A percentile compares a stretch with the other conserved stretches of the same genome.
Evolutionary conservation across 1,140 invertebrate species (phyloP).

Genomic region (Oryctes rhinoceros): DNA sequence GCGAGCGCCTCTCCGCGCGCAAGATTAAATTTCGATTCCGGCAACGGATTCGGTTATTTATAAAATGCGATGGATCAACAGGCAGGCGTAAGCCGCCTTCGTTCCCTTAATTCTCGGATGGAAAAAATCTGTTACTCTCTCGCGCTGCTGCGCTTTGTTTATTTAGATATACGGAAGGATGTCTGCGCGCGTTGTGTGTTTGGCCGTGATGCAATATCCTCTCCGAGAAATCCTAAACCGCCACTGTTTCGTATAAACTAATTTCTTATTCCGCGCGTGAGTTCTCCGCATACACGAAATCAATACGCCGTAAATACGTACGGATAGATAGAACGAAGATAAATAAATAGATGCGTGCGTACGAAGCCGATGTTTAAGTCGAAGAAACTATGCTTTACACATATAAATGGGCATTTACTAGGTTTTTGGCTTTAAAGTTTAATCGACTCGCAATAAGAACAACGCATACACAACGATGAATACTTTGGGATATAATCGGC

Average conservation of each 20-base stretch:
- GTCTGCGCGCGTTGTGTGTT: constrained; percentile 16
- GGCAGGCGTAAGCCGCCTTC: not conserved
- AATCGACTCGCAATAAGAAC: too few relatives aligned
- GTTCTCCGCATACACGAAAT: not conserved
- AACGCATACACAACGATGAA: too few relatives aligned
- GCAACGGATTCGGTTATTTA: too few relatives aligned
- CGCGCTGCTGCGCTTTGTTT: not conserved
- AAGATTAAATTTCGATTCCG: too few relatives aligned
- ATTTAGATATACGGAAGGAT: constrained; percentile 18
- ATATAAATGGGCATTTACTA: too few relatives aligned
- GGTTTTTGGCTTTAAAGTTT: too few relatives aligned
- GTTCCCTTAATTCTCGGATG: not conserved
- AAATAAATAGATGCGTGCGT: constrained; percentile 7
- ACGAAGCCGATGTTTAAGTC: not conserved
- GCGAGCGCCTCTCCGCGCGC: too few relatives aligned
- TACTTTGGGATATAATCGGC: too few relatives aligned
- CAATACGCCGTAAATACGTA: not conserved
- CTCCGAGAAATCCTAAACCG: constrained; percentile 5
- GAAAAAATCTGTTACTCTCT: constrained; percentile 29
- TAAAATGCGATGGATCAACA: too few relatives aligned
- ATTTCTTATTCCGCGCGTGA: constrained; percentile 28
- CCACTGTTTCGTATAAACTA: constrained; percentile 24
- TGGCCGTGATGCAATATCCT: constrained; percentile 31
- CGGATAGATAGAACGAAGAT: not conserved
- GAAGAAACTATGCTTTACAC: not conserved